Conservation (phyloP, 2,888 invertebrate species). For the Cataglyphis livida region DNA sequence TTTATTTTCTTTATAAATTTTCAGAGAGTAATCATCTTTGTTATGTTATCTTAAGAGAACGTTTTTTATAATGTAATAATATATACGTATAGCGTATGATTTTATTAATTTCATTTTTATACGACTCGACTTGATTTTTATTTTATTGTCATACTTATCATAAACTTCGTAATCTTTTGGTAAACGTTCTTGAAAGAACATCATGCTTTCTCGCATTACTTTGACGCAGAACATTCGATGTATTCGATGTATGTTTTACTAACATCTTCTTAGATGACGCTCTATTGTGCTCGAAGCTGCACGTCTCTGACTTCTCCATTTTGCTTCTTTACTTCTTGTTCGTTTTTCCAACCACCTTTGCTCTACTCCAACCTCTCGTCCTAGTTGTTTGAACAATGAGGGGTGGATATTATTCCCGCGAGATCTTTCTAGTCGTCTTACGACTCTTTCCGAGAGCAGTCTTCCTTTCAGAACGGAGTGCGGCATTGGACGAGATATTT, state of each 20-base stretch:
- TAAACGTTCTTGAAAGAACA: conserved; percentile 9
- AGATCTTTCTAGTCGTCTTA: conserved; percentile 50
- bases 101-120: conserved; percentile 10
- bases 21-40: not conserved
- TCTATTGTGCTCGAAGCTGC: conserved; percentile 45
- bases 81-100: not conserved
- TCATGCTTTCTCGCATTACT: conserved; percentile 16
- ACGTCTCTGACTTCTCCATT: conserved; percentile 36
- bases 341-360: conserved; percentile 36
- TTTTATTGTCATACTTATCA: too few relatives aligned
- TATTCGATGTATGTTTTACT: conserved; percentile 52
- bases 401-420: conserved; percentile 45
- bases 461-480: conserved; percentile 6
- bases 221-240: conserved; percentile 42
- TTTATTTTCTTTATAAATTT: too few relatives aligned
- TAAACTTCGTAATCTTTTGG: conserved; percentile 15
- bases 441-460: conserved; percentile 26
- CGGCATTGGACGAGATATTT: conserved; percentile 1
- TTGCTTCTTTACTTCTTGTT: conserved; percentile 34
- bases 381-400: conserved; percentile 50
- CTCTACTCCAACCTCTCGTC: not conserved
- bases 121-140: not conserved
- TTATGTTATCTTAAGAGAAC: not conserved
- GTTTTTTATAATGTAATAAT: not conserved
- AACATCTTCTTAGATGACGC: conserved; percentile 45